Percentiles rank a stretch among this genome's conserved stretches.
Evolutionary conservation across 2,113 vertebrate genomes (phyloP).

Genomic region (Notarius quadriscutis): DNA sequence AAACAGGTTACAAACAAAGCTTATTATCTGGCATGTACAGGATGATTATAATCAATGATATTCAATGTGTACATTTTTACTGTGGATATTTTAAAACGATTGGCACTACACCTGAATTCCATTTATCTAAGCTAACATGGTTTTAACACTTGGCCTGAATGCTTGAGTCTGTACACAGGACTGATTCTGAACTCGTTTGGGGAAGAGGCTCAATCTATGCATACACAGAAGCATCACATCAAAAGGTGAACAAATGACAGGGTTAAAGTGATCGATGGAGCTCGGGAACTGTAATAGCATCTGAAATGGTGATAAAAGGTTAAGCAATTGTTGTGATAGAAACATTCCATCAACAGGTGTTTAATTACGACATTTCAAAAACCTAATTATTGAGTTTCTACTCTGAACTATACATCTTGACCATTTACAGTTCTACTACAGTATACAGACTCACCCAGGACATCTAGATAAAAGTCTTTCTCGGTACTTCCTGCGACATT

Average conservation of each 20-base stretch:
- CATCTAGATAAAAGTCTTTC: slow-evolving; percentile 82
- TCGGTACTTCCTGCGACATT: slow-evolving; percentile 89
- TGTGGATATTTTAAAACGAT: neutral
- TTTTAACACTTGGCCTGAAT: no score
- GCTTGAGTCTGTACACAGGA: no score
- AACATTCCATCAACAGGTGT: neutral
- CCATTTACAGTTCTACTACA: neutral
- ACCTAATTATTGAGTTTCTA: neutral
- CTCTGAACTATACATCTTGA: neutral
- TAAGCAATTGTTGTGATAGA: neutral
- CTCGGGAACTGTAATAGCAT: neutral
- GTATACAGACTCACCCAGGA: slow-evolving; percentile 80
- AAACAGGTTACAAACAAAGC: neutral
- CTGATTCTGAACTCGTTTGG: no score
- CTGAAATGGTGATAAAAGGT: neutral
- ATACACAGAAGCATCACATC: no score
- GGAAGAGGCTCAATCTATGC: no score
- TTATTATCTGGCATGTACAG: neutral
- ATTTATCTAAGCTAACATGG: neutral
- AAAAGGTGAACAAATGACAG: no score
- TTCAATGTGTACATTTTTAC: neutral
- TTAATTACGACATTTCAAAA: neutral
- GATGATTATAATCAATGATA: neutral
- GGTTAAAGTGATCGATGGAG: no score
- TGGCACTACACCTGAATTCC: neutral